Evolutionary conservation across 2,113 vertebrate species (phyloP).

Genomic region (Hiodon alosoides): DNA sequence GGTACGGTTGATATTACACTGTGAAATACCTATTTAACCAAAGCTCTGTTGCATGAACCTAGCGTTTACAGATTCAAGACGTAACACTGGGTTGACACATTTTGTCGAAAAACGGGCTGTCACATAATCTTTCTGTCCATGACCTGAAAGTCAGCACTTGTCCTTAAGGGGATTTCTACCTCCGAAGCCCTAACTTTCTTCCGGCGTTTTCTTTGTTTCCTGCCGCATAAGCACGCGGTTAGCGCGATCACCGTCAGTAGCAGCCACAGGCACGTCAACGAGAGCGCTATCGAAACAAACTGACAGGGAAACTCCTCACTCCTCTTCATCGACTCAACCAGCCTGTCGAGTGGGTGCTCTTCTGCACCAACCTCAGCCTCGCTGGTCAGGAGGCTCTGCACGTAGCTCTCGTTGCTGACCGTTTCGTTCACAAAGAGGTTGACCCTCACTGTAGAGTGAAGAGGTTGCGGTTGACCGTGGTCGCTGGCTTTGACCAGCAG

Average conservation of each 20-base stretch:
- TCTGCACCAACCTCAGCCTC: conserved; percentile 83
- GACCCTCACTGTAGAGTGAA: conserved; percentile 87
- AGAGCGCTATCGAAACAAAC: conserved; percentile 78
- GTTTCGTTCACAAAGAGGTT: conserved; percentile 98
- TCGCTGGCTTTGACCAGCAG: conserved; percentile 94
- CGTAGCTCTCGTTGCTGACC: conserved; percentile 92
- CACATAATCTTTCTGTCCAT: conserved; percentile 75
- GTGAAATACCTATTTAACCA: too few species aligned
- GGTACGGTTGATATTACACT: conserved; percentile 14
- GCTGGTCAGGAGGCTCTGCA: conserved; percentile 82
- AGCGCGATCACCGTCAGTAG: conserved; percentile 76
- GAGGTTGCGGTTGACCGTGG: conserved; percentile 90
- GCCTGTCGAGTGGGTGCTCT: conserved; percentile 78
- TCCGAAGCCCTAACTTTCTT: conserved; percentile 71
- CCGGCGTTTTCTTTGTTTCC: conserved; percentile 71
- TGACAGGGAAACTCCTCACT: conserved; percentile 73
- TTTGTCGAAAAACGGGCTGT: too few species aligned
- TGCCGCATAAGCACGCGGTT: conserved; percentile 82
- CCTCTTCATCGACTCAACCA: conserved; percentile 70
- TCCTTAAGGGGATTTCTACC: conserved; percentile 86
- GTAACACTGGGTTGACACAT: too few species aligned
- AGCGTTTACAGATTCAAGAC: too few species aligned
- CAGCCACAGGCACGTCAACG: conserved; percentile 76
- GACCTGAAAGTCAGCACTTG: conserved; percentile 71
- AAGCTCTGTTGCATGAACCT: too few species aligned